Evolutionary conservation across 2,113 vertebrate genomes (phyloP), one percentile per base, ranked within the genome.

Genomic region (Corydoras maculifer): DNA sequence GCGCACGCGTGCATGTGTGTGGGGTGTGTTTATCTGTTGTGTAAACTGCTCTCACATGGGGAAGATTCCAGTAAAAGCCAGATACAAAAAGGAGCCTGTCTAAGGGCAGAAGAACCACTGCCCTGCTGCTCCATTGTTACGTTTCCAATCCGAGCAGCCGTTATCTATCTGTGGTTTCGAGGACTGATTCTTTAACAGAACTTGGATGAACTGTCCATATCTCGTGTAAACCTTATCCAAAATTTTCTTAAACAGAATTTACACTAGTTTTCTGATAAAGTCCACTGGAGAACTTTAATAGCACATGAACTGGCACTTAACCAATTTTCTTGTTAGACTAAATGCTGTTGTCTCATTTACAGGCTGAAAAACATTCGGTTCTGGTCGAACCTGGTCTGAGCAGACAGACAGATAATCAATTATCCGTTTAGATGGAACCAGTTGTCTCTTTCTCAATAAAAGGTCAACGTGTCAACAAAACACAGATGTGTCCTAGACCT

Each of bases 31-130:
- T 77, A 77, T 77, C 75, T 61, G 66, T 68, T 49, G 50, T 31
- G 75, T 77, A 77, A 77, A 77, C 75, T 69, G 58, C 75, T 69
- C 71, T 73, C 75, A 76, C 75, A 73, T 77, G 70, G 66, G 62
- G 30, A 70, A 64, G 75, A 69, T 68, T 73, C 71, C 78, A 68
- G 67, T 59, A 74, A 73, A 73, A 63, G 55, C 73, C 79, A 80
- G 79, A 80, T 31, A 61, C 72, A 77, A 70, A 68, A 68, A 77
- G 57, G 25, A 50, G 61, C 31, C 59, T 57, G 25, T 75, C 62
- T 69, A 14, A 18, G 9, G 62, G 14, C 9, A 15, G 29, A 50
- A 14, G 12, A 5, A 43, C 13, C 29, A 8, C 15, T n/a, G 18
- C 29, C 31, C 64, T 62, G 14, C 13, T 50, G 31, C 65, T 51